Evolutionary conservation across 2,113 vertebrate genomes (phyloP), one percentile per base, ranked within the genome.

Genomic region (Raja brachyura): DNA sequence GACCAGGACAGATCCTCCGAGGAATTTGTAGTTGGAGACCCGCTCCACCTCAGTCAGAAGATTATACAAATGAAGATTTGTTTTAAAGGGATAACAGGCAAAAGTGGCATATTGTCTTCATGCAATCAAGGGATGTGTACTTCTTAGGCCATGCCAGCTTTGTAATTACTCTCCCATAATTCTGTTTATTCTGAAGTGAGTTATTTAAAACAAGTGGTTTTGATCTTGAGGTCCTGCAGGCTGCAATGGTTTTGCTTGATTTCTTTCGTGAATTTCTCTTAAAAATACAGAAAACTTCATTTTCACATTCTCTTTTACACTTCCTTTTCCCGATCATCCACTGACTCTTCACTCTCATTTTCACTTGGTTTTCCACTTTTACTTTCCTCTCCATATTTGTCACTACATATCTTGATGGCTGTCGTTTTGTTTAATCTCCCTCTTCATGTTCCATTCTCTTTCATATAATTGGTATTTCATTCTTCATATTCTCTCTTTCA

Each of bases 341-440:
- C 22, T 74, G 6, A 68, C 9, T 68, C 8, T 73, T 81, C 92
- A 90, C 76, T 93, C 93, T 93, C 94, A 93, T 73, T 76, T 76
- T 93, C 39, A 33, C 31, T 10, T 90, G 1, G 11, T 28, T 33
- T 83, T 39, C n/a, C 54, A 83, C 54, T 14, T 31, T 95, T 95
- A 96, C 95, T 96, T 96, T 95, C 75, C n/a, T 66, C 73, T 75
- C 28, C 73, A 54, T 63, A 22, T 25, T 20, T 11, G 18, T 74
- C 39, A 8, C 22, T 96, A 95, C 94, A 95, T 95, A 95, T 95
- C 85, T 95, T 95, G 96, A 96, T 96, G 93, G 93, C 73, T 93
- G 78, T 88, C 61, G 92, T 93, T 68, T 68, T 68, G 16, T 68
- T 68, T 68, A 95, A 95, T 94, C 0, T 18, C 66, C 94, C 93